phyloP scores from a whole-genome alignment of 2,888 invertebrate species.

The Drosophila incognita region DNA sequence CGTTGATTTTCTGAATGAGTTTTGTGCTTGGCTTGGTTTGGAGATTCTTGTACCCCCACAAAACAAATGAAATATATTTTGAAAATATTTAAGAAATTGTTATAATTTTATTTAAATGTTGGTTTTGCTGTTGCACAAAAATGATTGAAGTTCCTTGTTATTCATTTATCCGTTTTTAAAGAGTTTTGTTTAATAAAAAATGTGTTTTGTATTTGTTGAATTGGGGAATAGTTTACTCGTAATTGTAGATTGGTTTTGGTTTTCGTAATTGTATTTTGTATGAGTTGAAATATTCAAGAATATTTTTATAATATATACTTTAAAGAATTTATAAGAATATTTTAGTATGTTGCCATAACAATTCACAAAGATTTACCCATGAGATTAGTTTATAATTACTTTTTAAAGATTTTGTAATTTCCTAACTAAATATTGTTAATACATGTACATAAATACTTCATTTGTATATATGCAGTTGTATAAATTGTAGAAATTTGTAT shows the following conservation, averaged over 20 bases:
- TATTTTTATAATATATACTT: slow-evolving; percentile 42
- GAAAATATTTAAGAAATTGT: slow-evolving; percentile 58
- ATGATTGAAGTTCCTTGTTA: slow-evolving; percentile 74
- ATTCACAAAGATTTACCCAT: slow-evolving; percentile 52
- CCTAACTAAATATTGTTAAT: slow-evolving; percentile 71
- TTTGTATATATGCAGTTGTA: slow-evolving; percentile 43
- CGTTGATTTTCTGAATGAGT: slow-evolving; percentile 17
- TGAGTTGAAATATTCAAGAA: slow-evolving; percentile 60
- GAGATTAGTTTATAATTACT: slow-evolving; percentile 48
- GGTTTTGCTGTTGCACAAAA: slow-evolving; percentile 53
- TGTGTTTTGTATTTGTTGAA: slow-evolving; percentile 41
- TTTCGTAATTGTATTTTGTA: slow-evolving; percentile 32
- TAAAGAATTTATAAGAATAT: slow-evolving; percentile 70
- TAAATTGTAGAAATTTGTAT: slow-evolving; percentile 64
- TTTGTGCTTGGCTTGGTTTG: slow-evolving; percentile 37
- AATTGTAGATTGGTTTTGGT: slow-evolving; percentile 41
- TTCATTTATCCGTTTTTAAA: slow-evolving; percentile 50
- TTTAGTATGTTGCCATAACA: slow-evolving; percentile 53
- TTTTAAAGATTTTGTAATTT: slow-evolving; percentile 61
- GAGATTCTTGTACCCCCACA: not conserved
- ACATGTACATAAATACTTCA: slow-evolving; percentile 42
- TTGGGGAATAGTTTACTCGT: slow-evolving; percentile 63
- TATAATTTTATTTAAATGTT: slow-evolving; percentile 60
- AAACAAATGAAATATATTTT: slow-evolving; percentile 3
- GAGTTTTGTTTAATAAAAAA: slow-evolving; percentile 38